Percentiles rank a stretch among this genome's conserved stretches.
Evolutionary conservation across 2,888 invertebrate genomes (phyloP).

Genomic region (Brenthis ino): DNA sequence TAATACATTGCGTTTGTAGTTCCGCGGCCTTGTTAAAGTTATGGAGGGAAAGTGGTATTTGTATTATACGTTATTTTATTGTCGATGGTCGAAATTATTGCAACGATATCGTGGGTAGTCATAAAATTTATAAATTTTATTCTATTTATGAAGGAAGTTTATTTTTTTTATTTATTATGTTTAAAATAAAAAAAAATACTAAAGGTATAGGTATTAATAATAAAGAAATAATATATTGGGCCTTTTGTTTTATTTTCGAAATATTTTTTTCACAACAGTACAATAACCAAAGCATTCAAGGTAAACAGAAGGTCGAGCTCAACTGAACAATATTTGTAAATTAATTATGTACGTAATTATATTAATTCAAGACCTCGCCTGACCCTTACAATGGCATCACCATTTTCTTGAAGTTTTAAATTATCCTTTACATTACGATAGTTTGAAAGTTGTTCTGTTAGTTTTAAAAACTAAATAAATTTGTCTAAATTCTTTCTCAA

Average conservation of each 20-base stretch:
- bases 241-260: background rate
- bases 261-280: slow-evolving; percentile 10
- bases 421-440: background rate
- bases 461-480: background rate
- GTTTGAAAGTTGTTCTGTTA: background rate
- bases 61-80: slow-evolving; percentile 40
- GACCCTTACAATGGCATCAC: slow-evolving; percentile 21
- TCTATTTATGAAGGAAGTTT: background rate
- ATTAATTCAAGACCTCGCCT: slow-evolving; percentile 24
- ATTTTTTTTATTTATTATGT: background rate
- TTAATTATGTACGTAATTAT: slow-evolving; percentile 20
- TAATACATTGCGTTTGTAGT: slow-evolving; percentile 55
- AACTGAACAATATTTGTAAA: slow-evolving; percentile 15
- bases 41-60: slow-evolving; percentile 55
- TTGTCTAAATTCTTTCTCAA: background rate
- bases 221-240: slow-evolving; percentile 2
- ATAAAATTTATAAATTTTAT: slow-evolving; percentile 31
- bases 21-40: slow-evolving; percentile 49
- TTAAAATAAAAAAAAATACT: background rate
- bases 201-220: background rate
- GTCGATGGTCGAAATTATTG: slow-evolving; percentile 5
- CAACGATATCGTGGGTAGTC: slow-evolving; percentile 13
- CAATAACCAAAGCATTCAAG: slow-evolving; percentile 16
- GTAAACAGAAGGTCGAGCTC: slow-evolving; percentile 18
- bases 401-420: slow-evolving; percentile 19